Evolutionary conservation across 2,113 vertebrate species (phyloP).

Genomic region (Ceuthmochares aereus): DNA sequence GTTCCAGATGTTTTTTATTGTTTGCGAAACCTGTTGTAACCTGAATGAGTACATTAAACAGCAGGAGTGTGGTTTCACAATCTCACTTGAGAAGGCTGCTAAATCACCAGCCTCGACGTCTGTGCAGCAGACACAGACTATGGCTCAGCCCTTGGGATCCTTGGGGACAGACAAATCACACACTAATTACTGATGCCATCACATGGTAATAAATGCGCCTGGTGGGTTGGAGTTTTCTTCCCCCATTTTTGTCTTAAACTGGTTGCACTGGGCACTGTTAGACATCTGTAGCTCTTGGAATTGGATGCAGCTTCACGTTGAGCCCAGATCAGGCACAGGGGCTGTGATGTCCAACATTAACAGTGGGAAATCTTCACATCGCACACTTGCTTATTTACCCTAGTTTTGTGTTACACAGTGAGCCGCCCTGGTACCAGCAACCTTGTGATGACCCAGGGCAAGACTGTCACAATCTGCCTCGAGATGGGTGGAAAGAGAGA

Average conservation of each 20-base stretch:
- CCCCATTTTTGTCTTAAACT: background rate
- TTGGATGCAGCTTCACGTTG: background rate
- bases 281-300: background rate
- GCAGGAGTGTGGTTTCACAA: constrained; percentile 63
- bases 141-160: constrained; percentile 66
- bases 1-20: constrained; percentile 34
- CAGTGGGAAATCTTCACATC: background rate
- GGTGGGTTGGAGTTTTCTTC: rapidly evolving
- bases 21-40: constrained; percentile 73
- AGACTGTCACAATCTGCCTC: background rate
- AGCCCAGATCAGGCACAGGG: background rate
- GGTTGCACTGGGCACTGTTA: background rate
- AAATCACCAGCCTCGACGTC: constrained; percentile 63
- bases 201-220: background rate
- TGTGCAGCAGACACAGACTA: constrained; percentile 46
- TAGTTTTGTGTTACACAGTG: background rate
- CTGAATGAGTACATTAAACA: constrained; percentile 64
- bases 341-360: background rate
- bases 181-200: background rate
- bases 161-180: constrained; percentile 75
- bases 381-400: background rate
- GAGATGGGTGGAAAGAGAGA: background rate
- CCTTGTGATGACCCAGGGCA: background rate
- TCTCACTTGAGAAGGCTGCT: constrained; percentile 68
- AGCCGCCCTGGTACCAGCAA: background rate